Percentiles rank a stretch among this genome's conserved stretches.
Conservation (phyloP, 1,140 invertebrate species). For the Bombus superbus region DNA sequence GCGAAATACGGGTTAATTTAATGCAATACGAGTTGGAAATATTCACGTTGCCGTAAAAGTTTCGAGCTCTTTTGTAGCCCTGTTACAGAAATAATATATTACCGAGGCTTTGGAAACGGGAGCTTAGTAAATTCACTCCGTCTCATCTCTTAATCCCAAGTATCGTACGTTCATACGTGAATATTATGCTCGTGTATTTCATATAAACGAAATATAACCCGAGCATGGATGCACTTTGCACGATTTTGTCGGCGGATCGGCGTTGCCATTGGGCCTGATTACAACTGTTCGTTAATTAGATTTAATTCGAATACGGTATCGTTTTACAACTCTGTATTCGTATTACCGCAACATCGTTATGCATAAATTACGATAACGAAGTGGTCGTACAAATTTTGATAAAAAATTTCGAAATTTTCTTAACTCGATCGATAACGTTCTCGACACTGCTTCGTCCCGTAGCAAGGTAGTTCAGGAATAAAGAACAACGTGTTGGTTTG, state of each 20-base stretch:
- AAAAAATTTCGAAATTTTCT: background rate
- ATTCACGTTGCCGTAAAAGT: background rate
- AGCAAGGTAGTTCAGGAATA: background rate
- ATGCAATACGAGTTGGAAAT: background rate
- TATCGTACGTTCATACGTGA: background rate
- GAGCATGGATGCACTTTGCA: background rate
- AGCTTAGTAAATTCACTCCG: background rate
- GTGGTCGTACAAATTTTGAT: background rate
- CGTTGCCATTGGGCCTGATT: background rate
- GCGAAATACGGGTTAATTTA: background rate
- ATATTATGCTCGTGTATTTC: background rate
- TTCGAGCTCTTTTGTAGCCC: background rate
- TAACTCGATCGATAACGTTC: background rate
- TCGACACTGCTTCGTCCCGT: too few species aligned
- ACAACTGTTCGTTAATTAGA: background rate
- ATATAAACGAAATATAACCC: background rate
- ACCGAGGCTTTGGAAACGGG: background rate
- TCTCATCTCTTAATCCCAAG: background rate
- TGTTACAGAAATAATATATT: background rate
- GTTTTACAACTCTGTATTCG: background rate
- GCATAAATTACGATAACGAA: background rate
- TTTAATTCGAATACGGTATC: background rate
- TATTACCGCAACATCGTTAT: background rate
- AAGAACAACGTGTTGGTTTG: slow-evolving; percentile 10
- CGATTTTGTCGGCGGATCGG: background rate